Evolutionary conservation across 1,140 invertebrate genomes (phyloP).

Genomic region (Polyergus mexicanus): DNA sequence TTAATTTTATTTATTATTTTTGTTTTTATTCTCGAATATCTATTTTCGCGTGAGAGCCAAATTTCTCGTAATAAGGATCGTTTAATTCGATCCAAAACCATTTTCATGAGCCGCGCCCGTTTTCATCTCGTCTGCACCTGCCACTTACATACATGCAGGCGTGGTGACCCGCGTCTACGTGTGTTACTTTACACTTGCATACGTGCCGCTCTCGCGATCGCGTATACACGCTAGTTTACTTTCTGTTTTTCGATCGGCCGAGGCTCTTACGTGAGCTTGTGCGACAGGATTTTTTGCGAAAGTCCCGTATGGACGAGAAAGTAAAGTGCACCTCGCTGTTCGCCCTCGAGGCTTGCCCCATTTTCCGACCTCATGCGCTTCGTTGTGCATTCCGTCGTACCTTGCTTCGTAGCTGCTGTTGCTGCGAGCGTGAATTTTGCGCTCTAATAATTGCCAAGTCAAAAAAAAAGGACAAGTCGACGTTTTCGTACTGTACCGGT

Average conservation of each 20-base stretch:
- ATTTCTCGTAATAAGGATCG: conserved; percentile 2
- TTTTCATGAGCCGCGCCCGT: conserved; percentile 65
- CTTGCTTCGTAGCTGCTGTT: conserved; percentile 4
- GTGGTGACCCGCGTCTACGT: not conserved
- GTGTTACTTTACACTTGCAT: not conserved
- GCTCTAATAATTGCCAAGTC: not conserved
- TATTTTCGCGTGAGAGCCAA: not conserved
- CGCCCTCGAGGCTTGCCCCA: conserved; percentile 71
- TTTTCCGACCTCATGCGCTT: conserved; percentile 68
- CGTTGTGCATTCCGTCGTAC: conserved; percentile 24
- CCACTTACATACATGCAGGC: conserved; percentile 23
- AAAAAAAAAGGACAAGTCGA: not conserved
- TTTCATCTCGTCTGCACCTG: conserved; percentile 63
- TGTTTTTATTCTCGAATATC: not conserved
- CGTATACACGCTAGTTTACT: conserved; percentile 56
- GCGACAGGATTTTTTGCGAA: conserved; percentile 75
- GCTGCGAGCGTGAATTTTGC: not conserved
- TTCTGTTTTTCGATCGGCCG: conserved; percentile 64
- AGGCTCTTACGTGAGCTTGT: conserved; percentile 73
- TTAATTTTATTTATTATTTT: no score
- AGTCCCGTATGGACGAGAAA: conserved; percentile 72
- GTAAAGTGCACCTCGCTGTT: conserved; percentile 70
- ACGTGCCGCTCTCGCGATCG: not conserved
- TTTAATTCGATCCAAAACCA: not conserved
- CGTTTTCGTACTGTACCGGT: not conserved